Evolutionary conservation across 2,113 vertebrate species (phyloP).

Genomic region (Arvicanthis niloticus): DNA sequence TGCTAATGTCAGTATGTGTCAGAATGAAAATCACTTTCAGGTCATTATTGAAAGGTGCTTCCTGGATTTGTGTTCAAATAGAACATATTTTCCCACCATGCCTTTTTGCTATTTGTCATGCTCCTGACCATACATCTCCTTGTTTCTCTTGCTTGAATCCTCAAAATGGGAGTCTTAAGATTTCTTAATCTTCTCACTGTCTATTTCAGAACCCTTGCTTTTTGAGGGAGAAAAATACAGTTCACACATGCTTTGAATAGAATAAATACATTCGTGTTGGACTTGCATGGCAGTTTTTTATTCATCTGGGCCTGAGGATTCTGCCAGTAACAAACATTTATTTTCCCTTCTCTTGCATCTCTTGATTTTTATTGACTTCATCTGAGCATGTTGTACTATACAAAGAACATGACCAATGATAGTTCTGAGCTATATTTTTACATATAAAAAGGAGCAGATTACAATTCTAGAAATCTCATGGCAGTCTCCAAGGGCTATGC

Average conservation of each 20-base stretch:
- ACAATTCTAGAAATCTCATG: background rate
- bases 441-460: background rate
- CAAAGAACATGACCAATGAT: background rate
- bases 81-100: background rate
- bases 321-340: background rate
- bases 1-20: no score
- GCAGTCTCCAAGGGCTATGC: background rate
- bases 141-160: background rate
- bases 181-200: background rate
- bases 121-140: no score
- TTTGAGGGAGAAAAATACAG: background rate
- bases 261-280: background rate
- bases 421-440: background rate
- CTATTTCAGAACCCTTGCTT: background rate
- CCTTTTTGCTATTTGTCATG: background rate
- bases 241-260: background rate
- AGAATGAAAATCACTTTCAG: background rate
- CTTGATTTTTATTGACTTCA: background rate
- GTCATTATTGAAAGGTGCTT: background rate
- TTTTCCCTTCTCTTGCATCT: background rate
- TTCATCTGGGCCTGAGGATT: background rate
- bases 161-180: background rate
- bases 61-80: accelerated
- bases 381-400: background rate
- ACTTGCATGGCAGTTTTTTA: background rate